Base-by-base conservation (phyloP, 2,797 vertebrate genomes). In the Scomberomorus guttatus region DNA sequence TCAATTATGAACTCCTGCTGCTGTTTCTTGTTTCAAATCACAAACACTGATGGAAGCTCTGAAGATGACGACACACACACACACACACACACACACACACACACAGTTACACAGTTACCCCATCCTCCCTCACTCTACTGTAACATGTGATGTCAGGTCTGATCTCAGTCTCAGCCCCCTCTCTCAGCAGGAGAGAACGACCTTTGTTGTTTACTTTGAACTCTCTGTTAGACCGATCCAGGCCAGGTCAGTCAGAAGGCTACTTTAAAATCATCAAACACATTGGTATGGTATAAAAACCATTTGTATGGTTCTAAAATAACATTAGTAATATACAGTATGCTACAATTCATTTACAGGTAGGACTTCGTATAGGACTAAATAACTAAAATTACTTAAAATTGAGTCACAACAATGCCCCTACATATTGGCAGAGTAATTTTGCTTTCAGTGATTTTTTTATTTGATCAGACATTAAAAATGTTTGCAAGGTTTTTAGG, bases 141-240 rank as follows among this genome's bases (percentile, higher is more conserved):
- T 59, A 34, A 62, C 63, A 48, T 57, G 54, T 78, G 63, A 79
- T 76, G 82, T 87, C 88, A 81, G 75, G 72, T 83, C 74, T 51
- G 72, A 86, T 90, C 71, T 75, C 52, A 59, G 48, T 89, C 86
- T 72, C 50, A 0, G 62, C 72, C 56, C 58, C 65, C 11, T 44
- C 29, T 37, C 81, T 72, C 87, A 65, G 84, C 82, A 68, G 81
- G 87, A 75, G 62, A 88, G 50, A 44, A 42, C 24, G 80, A 90
- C 84, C 86, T 89, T 87, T 89, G 72, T 20, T 51, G 64, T 87
- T 82, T 77, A 55, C 64, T 87, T 57, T 87, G 61, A 80, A 68
- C 74, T 55, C 52, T 5, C 39, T 1, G 29, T 84, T 84, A 80
- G 58, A 68, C 75, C 59, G 20, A 8, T 39, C 75, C 37, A 55